Percentiles rank a stretch among this genome's conserved stretches.
Evolutionary conservation across 1,140 invertebrate genomes (phyloP).

Genomic region (Drosophila nigromelanica): DNA sequence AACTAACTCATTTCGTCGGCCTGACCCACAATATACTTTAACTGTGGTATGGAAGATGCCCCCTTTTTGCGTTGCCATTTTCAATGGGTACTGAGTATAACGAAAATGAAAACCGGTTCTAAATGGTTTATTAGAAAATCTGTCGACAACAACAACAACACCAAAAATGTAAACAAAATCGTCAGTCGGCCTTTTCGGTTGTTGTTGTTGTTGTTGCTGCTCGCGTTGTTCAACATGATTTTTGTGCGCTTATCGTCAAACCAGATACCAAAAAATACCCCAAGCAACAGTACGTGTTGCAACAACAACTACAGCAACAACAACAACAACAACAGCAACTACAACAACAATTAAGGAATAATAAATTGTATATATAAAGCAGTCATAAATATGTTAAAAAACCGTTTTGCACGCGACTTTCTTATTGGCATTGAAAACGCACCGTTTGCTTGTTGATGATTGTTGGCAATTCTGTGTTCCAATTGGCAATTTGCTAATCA

Average conservation of each 20-base stretch:
- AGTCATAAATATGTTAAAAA: constrained; percentile 58
- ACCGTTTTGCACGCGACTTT: constrained; percentile 73
- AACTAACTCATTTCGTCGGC: too few species aligned
- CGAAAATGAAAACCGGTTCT: constrained; percentile 73
- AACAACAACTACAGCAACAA: neutral
- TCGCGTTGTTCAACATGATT: constrained; percentile 45
- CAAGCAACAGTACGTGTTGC: constrained; percentile 11
- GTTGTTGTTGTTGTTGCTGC: constrained; percentile 29
- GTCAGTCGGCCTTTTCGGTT: constrained; percentile 48
- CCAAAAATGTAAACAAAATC: constrained; percentile 77
- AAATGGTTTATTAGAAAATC: constrained; percentile 81
- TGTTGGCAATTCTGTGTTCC: constrained; percentile 37
- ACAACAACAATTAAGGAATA: constrained; percentile 17
- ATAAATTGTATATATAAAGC: constrained; percentile 10
- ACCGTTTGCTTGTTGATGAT: constrained; percentile 31
- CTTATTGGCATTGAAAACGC: constrained; percentile 71
- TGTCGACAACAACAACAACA: constrained; percentile 60
- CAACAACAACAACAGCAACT: neutral
- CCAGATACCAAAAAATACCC: constrained; percentile 58
- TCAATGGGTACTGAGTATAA: constrained; percentile 16
- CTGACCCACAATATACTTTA: too few species aligned
- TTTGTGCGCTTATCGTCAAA: constrained; percentile 68
- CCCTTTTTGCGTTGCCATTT: neutral
- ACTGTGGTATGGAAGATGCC: too few species aligned
- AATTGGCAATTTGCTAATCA: constrained; percentile 42